These are phyloP conservation scores for Eulimnadia texana DNA, from an alignment of 1,140 invertebrate genomes.

Conservation along the genomic window DNA sequence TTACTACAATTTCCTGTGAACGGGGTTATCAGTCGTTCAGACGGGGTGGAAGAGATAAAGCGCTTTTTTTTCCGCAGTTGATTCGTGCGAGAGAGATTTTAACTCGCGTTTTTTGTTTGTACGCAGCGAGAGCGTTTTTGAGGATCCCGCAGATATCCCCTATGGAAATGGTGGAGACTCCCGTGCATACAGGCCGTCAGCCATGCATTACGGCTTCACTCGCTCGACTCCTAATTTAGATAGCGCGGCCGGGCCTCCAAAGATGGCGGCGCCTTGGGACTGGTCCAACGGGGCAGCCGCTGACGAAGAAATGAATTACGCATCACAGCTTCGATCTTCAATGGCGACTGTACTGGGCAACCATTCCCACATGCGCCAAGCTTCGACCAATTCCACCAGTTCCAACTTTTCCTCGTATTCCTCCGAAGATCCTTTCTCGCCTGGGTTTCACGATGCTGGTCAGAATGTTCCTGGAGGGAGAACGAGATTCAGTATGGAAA, in stretches of 20 bases:
- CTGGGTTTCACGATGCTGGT: background rate
- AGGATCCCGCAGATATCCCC: background rate
- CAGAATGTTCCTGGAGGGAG: background rate
- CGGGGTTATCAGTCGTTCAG: no score
- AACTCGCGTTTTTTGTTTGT: no score
- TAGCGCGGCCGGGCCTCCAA: background rate
- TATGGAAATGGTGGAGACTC: background rate
- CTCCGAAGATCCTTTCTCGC: background rate
- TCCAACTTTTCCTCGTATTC: slow-evolving; percentile 9
- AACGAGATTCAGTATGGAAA: background rate
- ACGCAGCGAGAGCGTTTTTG: background rate
- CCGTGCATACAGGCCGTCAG: background rate
- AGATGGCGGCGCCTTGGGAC: background rate
- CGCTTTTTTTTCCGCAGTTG: no score
- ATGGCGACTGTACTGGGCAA: slow-evolving; percentile 11
- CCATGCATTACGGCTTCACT: background rate
- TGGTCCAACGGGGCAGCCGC: background rate
- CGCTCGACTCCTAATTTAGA: background rate
- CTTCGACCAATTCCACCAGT: slow-evolving; percentile 8
- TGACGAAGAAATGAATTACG: slow-evolving; percentile 15
- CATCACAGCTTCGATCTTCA: slow-evolving; percentile 13
- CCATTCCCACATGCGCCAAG: slow-evolving; percentile 13
- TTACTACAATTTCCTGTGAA: no score
- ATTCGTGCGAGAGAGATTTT: no score
- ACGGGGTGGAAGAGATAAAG: no score